Percentiles rank a stretch among this genome's conserved stretches.
Conservation (phyloP, 2,888 invertebrate species). For the Ditula angustiorana region DNA sequence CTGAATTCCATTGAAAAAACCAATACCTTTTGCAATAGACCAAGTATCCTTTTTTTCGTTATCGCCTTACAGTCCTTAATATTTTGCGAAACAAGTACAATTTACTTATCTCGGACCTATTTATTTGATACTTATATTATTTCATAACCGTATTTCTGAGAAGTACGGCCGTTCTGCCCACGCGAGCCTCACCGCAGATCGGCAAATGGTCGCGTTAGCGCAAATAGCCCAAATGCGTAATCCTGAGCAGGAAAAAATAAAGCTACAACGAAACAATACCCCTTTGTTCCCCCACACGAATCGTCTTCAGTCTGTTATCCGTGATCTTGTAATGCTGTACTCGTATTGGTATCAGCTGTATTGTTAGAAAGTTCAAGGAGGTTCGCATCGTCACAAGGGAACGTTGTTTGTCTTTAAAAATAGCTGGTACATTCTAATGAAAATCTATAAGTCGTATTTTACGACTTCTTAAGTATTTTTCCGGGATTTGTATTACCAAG, state of each 20-base stretch:
- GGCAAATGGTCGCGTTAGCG: background rate
- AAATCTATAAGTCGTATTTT: background rate
- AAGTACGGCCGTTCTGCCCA: background rate
- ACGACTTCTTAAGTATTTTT: too few species aligned
- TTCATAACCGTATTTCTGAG: background rate
- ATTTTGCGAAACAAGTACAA: background rate
- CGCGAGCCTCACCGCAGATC: background rate
- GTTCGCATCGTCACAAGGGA: background rate
- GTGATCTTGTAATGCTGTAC: background rate
- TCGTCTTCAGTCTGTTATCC: background rate
- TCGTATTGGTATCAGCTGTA: conserved; percentile 1
- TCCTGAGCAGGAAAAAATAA: background rate
- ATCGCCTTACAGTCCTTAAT: too few species aligned
- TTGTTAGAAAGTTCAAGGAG: background rate
- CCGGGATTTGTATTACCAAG: too few species aligned
- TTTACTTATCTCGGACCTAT: background rate
- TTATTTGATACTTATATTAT: background rate
- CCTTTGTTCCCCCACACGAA: conserved; percentile 15
- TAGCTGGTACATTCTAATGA: background rate
- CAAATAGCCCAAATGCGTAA: background rate
- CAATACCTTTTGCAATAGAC: too few species aligned
- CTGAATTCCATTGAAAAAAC: too few species aligned
- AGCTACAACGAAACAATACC: conserved; percentile 12
- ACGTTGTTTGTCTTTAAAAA: background rate
- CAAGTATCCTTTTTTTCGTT: too few species aligned